Evolutionary conservation across 2,888 invertebrate genomes (phyloP), one percentile per base, ranked within the genome.

Genomic region (Sussaba pulchella): DNA sequence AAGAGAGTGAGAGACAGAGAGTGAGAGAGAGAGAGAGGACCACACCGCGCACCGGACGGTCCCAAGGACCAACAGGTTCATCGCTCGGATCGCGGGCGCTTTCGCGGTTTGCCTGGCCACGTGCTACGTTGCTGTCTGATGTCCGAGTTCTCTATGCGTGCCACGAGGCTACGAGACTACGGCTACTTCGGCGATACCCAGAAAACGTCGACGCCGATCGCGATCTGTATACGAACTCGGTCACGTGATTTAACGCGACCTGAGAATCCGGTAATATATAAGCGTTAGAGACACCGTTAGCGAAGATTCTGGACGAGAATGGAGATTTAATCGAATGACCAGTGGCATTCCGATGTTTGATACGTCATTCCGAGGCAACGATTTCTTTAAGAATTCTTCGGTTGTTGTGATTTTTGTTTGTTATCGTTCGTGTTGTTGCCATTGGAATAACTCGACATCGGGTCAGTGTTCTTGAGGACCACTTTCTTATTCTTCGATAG

Each of bases 11-110:
- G 2, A 12, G 14, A 26, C n/a, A 6, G 31, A 6, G 3, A n/a
- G 0, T 6, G 12, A 1, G 0, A 1, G n/a, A 26, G 0, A 0
- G 54, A n/a, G 14, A 54, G 61, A 75, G 70, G 78, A 59, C 72
- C 82, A 61, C 74, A 80, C 26, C 2, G 31, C 31, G 31, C 45
- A 59, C 41, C 10, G 67, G 69, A 71, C 71, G 41, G 72, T 57
- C 47, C 19, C 69, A 69, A 69, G 69, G 69, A 69, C 69, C 36
- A 9, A 31, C 21, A 72, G 72, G 83, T 72, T 78, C 78, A 83
- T 83, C 83, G 83, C 82, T 67, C 83, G 81, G 83, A 85, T 85
- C 85, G 82, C 85, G 77, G 2, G 74, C 84, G 84, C 83, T 85
- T 86, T 86, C 83, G 39, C 36, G 24, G 19, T 10, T 14, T 1